Percentiles rank a stretch among this genome's conserved stretches.
phyloP scores from a whole-genome alignment of 1,140 invertebrate species.

The Hestina assimilis region DNA sequence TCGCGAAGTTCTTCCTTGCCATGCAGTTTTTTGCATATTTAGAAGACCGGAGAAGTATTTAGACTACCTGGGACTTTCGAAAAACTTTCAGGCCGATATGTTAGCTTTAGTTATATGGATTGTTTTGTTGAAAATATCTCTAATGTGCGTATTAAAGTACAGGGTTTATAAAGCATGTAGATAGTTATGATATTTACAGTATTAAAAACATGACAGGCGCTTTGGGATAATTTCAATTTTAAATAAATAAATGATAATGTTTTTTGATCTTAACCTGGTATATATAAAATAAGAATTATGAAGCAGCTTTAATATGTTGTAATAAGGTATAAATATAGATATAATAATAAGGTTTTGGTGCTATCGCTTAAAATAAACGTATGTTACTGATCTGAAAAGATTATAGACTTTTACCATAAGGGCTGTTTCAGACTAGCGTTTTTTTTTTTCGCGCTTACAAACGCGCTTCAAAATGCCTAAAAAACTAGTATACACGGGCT shows the following conservation, averaged over 20 bases:
- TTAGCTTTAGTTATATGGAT: conserved; percentile 85
- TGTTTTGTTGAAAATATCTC: conserved; percentile 55
- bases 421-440: too few species aligned
- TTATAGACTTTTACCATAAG: too few species aligned
- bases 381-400: background rate
- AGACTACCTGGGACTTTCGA: conserved; percentile 67
- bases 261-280: too few species aligned
- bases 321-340: background rate
- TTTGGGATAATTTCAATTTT: too few species aligned
- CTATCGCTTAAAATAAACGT: background rate
- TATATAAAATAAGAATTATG: too few species aligned
- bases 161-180: conserved; percentile 63
- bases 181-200: conserved; percentile 28
- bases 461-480: too few species aligned
- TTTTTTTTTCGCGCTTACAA: too few species aligned
- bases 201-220: too few species aligned
- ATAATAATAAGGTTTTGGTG: background rate
- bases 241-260: too few species aligned
- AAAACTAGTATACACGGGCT: too few species aligned
- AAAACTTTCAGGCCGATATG: conserved; percentile 84
- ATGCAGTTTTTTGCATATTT: conserved; percentile 70
- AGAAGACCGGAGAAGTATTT: conserved; percentile 69
- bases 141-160: conserved; percentile 57
- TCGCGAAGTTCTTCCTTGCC: conserved; percentile 79
- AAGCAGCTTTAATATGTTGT: too few species aligned